A percentile compares a stretch with the other conserved stretches of the same genome.
Evolutionary conservation across 2,888 invertebrate species (phyloP).

Genomic region (Campaea margaritaria): DNA sequence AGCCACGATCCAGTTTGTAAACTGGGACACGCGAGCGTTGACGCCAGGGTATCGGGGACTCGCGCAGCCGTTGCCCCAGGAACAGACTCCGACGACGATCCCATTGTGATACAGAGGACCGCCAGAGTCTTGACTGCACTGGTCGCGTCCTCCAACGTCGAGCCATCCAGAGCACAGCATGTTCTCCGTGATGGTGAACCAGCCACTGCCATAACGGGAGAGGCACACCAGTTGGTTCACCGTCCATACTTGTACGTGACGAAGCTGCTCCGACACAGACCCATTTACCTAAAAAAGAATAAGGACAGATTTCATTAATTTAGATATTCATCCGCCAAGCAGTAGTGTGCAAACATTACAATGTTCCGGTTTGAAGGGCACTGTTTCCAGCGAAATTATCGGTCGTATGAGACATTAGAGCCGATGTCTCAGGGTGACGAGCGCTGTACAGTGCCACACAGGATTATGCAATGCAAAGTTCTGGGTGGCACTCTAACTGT

Average conservation of each 20-base stretch:
- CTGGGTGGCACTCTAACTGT: too few relatives aligned
- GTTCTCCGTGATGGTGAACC: constrained; percentile 42
- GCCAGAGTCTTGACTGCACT: constrained; percentile 55
- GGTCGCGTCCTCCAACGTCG: constrained; percentile 52
- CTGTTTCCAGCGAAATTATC: too few relatives aligned
- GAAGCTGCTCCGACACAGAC: constrained; percentile 47
- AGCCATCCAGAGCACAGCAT: constrained; percentile 55
- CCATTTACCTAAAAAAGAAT: constrained; percentile 38
- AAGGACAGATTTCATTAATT: background rate
- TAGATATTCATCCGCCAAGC: too few relatives aligned
- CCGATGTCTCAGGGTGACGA: too few relatives aligned
- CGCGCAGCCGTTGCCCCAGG: constrained; percentile 54
- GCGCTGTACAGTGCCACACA: too few relatives aligned
- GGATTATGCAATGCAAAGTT: too few relatives aligned
- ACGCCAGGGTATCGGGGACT: constrained; percentile 54
- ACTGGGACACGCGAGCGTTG: constrained; percentile 53
- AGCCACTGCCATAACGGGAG: constrained; percentile 39
- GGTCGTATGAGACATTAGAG: too few relatives aligned
- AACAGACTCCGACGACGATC: constrained; percentile 56
- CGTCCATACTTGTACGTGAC: constrained; percentile 54
- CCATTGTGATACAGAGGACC: constrained; percentile 49
- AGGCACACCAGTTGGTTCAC: constrained; percentile 48
- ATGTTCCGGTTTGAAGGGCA: too few relatives aligned
- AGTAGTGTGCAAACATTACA: too few relatives aligned
- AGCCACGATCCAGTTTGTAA: constrained; percentile 53